These are phyloP conservation scores for Origma solitaria DNA, from an alignment of 2,113 vertebrate genomes.

Conservation along the genomic window DNA sequence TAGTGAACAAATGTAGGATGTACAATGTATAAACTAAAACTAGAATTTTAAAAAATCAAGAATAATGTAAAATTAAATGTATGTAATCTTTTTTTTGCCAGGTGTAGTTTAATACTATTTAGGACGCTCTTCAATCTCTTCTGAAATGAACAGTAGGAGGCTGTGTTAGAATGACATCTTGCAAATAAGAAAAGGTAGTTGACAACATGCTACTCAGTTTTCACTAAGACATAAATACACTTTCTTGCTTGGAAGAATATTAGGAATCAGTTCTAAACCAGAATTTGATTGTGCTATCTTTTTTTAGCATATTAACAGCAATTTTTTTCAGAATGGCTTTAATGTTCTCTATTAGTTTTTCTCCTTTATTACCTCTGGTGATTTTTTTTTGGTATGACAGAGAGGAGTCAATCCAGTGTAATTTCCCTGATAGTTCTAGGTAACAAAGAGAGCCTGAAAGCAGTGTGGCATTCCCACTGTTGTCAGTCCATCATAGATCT, in stretches of 20 bases:
- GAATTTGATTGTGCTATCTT: background rate
- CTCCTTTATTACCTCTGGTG: background rate
- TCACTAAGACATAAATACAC: background rate
- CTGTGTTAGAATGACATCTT: background rate
- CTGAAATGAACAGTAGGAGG: background rate
- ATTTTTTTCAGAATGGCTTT: background rate
- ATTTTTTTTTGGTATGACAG: background rate
- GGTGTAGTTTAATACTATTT: background rate
- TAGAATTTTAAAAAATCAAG: background rate
- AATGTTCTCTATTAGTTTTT: background rate
- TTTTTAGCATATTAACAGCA: background rate
- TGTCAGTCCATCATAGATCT: rapidly evolving
- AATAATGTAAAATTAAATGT: background rate
- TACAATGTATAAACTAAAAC: background rate
- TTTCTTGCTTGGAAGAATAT: background rate
- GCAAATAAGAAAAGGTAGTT: background rate
- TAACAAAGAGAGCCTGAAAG: background rate
- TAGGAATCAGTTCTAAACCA: background rate
- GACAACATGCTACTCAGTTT: background rate
- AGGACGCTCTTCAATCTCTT: background rate
- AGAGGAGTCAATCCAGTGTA: background rate
- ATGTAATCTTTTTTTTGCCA: background rate
- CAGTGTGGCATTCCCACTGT: background rate
- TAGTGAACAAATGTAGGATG: background rate
- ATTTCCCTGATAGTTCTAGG: background rate